Conservation (phyloP, 2,797 vertebrate genomes). For the Synanceia verrucosa region DNA sequence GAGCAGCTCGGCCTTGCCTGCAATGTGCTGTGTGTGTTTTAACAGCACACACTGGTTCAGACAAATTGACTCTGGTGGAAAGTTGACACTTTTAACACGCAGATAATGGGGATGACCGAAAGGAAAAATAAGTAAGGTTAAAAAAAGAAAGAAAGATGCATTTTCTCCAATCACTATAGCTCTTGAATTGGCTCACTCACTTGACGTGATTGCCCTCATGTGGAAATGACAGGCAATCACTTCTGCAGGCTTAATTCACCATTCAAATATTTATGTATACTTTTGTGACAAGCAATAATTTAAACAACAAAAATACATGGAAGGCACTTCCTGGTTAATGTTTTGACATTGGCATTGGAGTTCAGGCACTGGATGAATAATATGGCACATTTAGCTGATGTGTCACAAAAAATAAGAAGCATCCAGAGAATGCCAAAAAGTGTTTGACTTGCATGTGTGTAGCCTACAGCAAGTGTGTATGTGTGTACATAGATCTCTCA, state of each 20-base stretch:
- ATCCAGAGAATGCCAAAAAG: too few relatives aligned
- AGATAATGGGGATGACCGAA: background rate
- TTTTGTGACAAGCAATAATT: background rate
- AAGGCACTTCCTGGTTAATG: background rate
- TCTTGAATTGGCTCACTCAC: background rate
- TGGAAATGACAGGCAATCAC: conserved; percentile 43
- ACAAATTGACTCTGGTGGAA: conserved; percentile 33
- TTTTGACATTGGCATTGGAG: background rate
- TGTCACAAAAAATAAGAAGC: background rate
- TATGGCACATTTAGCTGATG: background rate
- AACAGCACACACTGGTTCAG: conserved; percentile 17
- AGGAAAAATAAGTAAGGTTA: background rate
- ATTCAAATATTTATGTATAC: conserved; percentile 12
- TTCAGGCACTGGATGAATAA: background rate
- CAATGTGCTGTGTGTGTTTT: conserved; percentile 5
- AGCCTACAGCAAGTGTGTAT: background rate
- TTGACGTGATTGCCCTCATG: conserved; percentile 66
- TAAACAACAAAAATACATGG: background rate
- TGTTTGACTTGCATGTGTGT: background rate
- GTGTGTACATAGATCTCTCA: conserved; percentile 5
- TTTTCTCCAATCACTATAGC: background rate
- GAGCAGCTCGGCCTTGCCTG: conserved; percentile 3
- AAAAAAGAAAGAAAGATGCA: background rate
- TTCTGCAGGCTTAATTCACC: conserved; percentile 31
- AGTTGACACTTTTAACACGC: conserved; percentile 12